phyloP scores from a whole-genome alignment of 2,797 vertebrate species.

The Lateolabrax maculatus region DNA sequence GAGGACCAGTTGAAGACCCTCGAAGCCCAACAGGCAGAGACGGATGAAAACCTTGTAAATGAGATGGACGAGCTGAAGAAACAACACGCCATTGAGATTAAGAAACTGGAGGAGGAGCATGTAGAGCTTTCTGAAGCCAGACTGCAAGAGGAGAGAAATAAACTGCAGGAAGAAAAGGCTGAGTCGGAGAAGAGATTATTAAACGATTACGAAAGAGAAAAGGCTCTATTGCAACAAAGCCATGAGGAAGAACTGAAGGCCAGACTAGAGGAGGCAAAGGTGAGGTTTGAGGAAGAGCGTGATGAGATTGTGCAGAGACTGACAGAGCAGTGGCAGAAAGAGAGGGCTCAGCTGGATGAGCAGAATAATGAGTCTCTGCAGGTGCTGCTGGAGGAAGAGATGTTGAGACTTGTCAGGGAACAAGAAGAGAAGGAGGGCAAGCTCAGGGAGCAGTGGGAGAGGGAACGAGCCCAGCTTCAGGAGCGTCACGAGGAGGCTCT shows the following conservation, averaged over 20 bases:
- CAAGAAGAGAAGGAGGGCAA: slow-evolving; percentile 78
- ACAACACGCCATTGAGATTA: slow-evolving; percentile 61
- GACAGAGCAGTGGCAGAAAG: slow-evolving; percentile 77
- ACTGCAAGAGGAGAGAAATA: slow-evolving; percentile 70
- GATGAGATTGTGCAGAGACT: slow-evolving; percentile 63
- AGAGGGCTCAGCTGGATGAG: slow-evolving; percentile 77
- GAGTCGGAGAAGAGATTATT: slow-evolving; percentile 64
- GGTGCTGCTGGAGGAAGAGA: slow-evolving; percentile 80
- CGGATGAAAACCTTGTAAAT: slow-evolving; percentile 22
- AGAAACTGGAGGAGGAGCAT: slow-evolving; percentile 66
- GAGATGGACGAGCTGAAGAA: slow-evolving; percentile 71
- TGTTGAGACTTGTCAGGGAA: slow-evolving; percentile 74
- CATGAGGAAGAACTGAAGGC: slow-evolving; percentile 66
- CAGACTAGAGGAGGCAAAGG: slow-evolving; percentile 71
- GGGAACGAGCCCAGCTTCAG: slow-evolving; percentile 56
- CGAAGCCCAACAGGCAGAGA: slow-evolving; percentile 49
- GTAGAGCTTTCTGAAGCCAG: slow-evolving; percentile 49
- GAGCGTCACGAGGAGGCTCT: slow-evolving; percentile 57
- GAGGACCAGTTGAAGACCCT: slow-evolving; percentile 78
- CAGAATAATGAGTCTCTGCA: slow-evolving; percentile 76
- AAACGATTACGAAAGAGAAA: slow-evolving; percentile 72
- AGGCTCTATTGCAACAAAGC: slow-evolving; percentile 53
- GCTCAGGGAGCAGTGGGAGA: slow-evolving; percentile 70
- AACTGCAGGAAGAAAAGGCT: slow-evolving; percentile 58
- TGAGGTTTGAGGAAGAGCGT: slow-evolving; percentile 65